Base-by-base conservation (phyloP, 2,888 invertebrate genomes). In the Rotaria macrura region DNA sequence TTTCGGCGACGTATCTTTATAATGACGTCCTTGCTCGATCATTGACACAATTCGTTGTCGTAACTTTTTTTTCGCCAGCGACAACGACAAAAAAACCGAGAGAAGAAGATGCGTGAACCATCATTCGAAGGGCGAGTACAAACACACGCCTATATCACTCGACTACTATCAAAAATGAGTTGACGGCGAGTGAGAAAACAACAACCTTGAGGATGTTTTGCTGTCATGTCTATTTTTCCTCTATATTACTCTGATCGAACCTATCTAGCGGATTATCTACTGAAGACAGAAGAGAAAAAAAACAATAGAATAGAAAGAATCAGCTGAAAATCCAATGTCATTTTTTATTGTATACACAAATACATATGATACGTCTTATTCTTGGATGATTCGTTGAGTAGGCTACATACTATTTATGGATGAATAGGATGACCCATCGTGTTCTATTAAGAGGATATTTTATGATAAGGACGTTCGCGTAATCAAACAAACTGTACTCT, bases 21-120 rank as follows among this genome's bases (percentile, higher is more conserved):
- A 65, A 65, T 65, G 65, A 65, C 20, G 65, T 65, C 65, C 65
- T 65, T 65, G 65, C 34, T 34, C 34, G 34, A 65, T 65, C 65
- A 65, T 65, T 65, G 65, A 65, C 17, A 65, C 34, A 65, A 65
- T 34, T 65, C 65, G 65, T 65, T 65, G 65, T 65, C 65, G 65
- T 65, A 34, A 34, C 65, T 34, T 65, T 65, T 65, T 65, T 65
- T 65, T 65, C n/a, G 52, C 23, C 52, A 52, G 23, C 65, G 65
- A 29, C 34, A 65, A 65, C 65, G 65, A 65, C 34, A 65, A 25
- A 65, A 17, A 29, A 65, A 65, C n/a, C 34, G 34, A 65, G 34
- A 65, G 65, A 65, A 65, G 65, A 65, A 65, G 65, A 65, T 65
- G 34, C 34, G 29, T 65, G 65, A 65, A 65, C 65, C 65, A 65